Conservation (phyloP, 1,140 invertebrate genomes). For the Amphibalanus amphitrite region DNA sequence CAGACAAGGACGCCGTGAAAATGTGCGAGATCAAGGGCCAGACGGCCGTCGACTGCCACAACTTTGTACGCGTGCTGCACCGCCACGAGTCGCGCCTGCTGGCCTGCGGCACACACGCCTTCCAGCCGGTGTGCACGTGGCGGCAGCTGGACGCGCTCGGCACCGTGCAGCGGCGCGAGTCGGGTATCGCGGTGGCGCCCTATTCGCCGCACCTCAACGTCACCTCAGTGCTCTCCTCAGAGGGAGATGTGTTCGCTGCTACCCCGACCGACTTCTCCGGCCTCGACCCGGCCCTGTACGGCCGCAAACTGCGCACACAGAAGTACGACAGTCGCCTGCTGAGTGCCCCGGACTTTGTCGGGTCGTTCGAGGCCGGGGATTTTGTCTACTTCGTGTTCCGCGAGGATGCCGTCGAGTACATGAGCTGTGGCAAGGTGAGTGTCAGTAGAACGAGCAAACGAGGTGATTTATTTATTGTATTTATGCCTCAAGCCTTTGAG, state of each 20-base stretch:
- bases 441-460: no score
- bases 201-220: constrained; percentile 65
- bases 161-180: constrained; percentile 28
- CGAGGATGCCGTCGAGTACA: constrained; percentile 77
- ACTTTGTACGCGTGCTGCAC: constrained; percentile 73
- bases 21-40: constrained; percentile 72
- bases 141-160: constrained; percentile 35
- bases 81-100: constrained; percentile 58
- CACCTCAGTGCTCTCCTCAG: constrained; percentile 55
- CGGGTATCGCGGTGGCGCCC: constrained; percentile 68
- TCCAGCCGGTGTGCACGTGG: constrained; percentile 72
- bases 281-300: constrained; percentile 57
- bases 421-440: constrained; percentile 80
- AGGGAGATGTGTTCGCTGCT: constrained; percentile 61
- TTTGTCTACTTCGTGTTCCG: constrained; percentile 83
- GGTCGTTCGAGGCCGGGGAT: constrained; percentile 69
- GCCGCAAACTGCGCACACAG: constrained; percentile 44
- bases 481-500: no score
- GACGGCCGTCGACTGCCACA: constrained; percentile 64
- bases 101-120: constrained; percentile 82
- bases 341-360: constrained; percentile 82
- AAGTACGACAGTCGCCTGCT: constrained; percentile 85
- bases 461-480: no score
- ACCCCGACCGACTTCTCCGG: constrained; percentile 68
- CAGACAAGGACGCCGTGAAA: constrained; percentile 42